phyloP scores from a whole-genome alignment of 2,888 invertebrate species.

The Andrena hattorfiana region DNA sequence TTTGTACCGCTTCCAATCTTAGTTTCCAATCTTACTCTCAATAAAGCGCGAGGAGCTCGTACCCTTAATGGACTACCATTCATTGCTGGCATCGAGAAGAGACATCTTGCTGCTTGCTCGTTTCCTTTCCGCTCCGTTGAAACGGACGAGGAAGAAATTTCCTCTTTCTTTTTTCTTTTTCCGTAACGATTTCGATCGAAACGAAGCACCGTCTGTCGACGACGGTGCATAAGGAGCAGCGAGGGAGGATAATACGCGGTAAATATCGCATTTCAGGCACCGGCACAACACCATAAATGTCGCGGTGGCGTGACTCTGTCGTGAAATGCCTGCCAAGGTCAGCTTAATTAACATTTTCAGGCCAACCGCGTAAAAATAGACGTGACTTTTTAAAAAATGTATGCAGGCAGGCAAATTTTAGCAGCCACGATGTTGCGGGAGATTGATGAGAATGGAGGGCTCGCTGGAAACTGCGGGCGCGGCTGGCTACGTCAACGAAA shows the following conservation, averaged over 20 bases:
- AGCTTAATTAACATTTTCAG: constrained; percentile 25
- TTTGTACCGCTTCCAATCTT: not conserved
- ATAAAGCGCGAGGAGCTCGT: not conserved
- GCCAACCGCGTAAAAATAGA: not conserved
- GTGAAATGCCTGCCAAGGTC: not conserved
- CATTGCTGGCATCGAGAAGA: not conserved
- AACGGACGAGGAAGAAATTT: not conserved
- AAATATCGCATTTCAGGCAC: constrained; percentile 5
- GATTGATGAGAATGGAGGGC: not conserved
- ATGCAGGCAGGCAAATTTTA: not conserved
- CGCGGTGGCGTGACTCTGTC: constrained; percentile 26
- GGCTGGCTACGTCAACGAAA: not conserved
- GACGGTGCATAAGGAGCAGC: not conserved
- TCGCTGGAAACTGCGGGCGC: not conserved
- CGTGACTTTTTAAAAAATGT: not conserved
- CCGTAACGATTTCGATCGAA: not conserved
- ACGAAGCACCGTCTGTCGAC: not conserved
- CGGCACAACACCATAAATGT: constrained; percentile 10
- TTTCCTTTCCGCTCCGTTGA: not conserved
- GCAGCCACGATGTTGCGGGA: not conserved
- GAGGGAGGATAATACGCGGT: constrained; percentile 11
- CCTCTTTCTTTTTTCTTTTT: too few species aligned
- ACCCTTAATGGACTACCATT: not conserved
- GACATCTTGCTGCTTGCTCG: not conserved
- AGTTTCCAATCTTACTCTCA: not conserved